phyloP scores from a whole-genome alignment of 2,888 invertebrate species.

The Tanytarsus gracilentus region DNA sequence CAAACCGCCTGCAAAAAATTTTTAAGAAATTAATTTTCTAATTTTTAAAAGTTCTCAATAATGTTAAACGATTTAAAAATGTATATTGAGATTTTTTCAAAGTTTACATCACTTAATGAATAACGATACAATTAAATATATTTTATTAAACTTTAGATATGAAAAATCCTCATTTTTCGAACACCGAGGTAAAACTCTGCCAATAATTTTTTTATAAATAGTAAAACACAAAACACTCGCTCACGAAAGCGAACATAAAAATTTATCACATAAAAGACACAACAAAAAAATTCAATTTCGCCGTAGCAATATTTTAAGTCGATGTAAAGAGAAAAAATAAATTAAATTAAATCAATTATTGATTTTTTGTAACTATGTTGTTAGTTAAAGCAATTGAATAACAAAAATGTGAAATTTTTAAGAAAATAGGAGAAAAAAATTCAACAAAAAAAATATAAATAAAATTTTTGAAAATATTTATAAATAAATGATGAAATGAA shows the following conservation, averaged over 20 bases:
- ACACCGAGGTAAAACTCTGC: neutral
- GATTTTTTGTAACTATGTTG: constrained; percentile 24
- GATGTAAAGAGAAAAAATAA: constrained; percentile 2
- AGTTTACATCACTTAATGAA: too few species aligned
- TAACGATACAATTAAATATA: neutral
- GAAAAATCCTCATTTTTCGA: neutral
- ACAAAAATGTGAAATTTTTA: constrained; percentile 9
- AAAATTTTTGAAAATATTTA: constrained; percentile 27
- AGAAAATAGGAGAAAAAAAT: neutral
- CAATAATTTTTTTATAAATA: neutral
- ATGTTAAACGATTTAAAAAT: too few species aligned
- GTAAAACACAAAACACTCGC: neutral
- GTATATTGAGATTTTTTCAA: too few species aligned
- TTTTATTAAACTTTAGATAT: neutral
- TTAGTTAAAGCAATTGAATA: constrained; percentile 28
- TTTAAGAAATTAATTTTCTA: too few species aligned
- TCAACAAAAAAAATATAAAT: neutral
- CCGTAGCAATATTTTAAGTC: neutral
- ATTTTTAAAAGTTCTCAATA: too few species aligned
- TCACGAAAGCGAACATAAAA: neutral
- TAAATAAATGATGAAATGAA: constrained; percentile 27
- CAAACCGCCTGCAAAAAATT: too few species aligned
- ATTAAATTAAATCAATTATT: constrained; percentile 7
- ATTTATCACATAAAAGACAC: too few species aligned
- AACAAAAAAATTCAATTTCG: neutral